Base-by-base conservation (phyloP, 2,888 invertebrate species). In the Drosophila buzzatii region DNA sequence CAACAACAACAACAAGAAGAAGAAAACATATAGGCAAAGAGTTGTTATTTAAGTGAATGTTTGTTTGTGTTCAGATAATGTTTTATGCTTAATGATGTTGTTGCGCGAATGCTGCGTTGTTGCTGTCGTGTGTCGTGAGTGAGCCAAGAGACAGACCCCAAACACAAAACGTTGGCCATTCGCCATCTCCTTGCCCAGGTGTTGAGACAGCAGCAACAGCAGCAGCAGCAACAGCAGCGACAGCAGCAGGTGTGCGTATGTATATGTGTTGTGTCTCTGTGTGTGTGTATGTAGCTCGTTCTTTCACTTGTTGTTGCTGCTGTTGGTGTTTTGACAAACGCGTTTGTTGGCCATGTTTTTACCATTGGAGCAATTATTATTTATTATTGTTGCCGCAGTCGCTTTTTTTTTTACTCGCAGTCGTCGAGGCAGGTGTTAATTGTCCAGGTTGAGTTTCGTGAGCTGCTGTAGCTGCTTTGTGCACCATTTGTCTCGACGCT, bases 311-410 rank as follows among this genome's bases (percentile, higher is more conserved):
- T 18, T 45, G 62, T 35, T 42, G 57, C 14, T 61, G 80, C 33
- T 59, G 42, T 45, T 60, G 52, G 51, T 52, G 68, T 83, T 85
- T 81, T 81, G 81, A 81, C 86, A 86, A 83, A 82, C 87, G 82
- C 87, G 87, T 83, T 79, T 80, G 73, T 73, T 87, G 89, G 88
- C 88, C 88, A 84, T 84, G 90, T 86, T 86, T 80, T 65, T 73
- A 68, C 69, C 82, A 74, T 81, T 82, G 81, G 55, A 77, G 88
- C 85, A 85, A 88, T 85, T 85, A 85, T 85, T 85, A 89, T 85
- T 89, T 85, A 83, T 89, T 89, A 85, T 85, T 83, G 77, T 63
- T 78, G 77, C 73, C 74, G 81, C 70, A 70, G 76, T 55, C 66
- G 62, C 73, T 67, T 49, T 45, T 67, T 49, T 45, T 44, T 31